Percentiles rank a stretch among this genome's conserved stretches.
Evolutionary conservation across 2,113 vertebrate genomes (phyloP).

Genomic region (Bungarus multicinctus): DNA sequence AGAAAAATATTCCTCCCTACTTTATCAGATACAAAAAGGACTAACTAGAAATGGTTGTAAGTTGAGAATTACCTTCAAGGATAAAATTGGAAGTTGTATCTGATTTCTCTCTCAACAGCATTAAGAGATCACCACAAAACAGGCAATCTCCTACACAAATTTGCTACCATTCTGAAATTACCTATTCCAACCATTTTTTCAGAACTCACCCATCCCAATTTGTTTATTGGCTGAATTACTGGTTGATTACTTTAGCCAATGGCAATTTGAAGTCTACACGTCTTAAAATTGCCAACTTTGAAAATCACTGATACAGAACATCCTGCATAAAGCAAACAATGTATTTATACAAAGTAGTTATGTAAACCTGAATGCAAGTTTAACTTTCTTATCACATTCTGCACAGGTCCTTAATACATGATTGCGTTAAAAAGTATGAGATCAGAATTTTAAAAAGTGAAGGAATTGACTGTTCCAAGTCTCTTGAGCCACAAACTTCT

Average conservation of each 20-base stretch:
- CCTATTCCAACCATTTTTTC: background rate
- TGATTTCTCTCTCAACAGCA: background rate
- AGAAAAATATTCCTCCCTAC: background rate
- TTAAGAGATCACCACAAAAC: background rate
- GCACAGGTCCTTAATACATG: background rate
- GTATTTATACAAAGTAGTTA: background rate
- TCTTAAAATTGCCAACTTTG: background rate
- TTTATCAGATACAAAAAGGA: background rate
- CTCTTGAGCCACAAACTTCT: background rate
- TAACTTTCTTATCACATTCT: background rate
- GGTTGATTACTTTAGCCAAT: background rate
- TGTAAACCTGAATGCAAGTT: background rate
- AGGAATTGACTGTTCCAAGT: background rate
- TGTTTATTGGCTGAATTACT: background rate
- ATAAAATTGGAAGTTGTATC: background rate
- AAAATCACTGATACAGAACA: background rate
- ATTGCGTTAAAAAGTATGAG: background rate
- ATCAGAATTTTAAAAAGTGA: background rate
- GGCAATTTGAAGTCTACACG: background rate
- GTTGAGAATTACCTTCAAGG: background rate
- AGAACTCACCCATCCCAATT: background rate
- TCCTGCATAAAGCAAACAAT: background rate
- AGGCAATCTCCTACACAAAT: background rate
- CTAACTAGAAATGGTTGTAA: background rate
- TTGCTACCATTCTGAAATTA: background rate